Evolutionary conservation across 1,140 invertebrate genomes (phyloP), one percentile per base, ranked within the genome.

Genomic region (Cyphomyrmex costatus): DNA sequence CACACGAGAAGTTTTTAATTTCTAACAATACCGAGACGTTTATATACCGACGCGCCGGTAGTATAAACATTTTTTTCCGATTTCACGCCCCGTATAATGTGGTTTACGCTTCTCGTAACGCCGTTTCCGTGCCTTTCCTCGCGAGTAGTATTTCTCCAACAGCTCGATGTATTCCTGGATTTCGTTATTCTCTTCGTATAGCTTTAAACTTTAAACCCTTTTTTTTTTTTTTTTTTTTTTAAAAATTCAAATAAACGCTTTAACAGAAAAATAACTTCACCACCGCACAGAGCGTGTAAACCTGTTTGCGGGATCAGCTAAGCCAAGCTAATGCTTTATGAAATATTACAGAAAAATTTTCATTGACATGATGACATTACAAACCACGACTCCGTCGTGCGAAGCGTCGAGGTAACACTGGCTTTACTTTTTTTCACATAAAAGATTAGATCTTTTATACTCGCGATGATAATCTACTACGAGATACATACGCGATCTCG

Each of bases 41-140:
- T 46, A 27, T 46, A 16, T 27, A 27, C n/a, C 36, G 16, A 30
- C 21, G n/a, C 65, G 12, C 21, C 16, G 24, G 2, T 58, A 8
- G 76, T 19, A 27, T 60, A 21, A 73, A 73, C n/a, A 73, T 56
- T 73, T 73, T 33, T 73, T 49, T 7, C 58, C 58, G 79, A 61
- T 73, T 83, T 83, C 36, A 73, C 66, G 53, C 53, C 53, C 68
- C 79, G 79, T 83, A 24, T 83, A 83, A 83, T 83, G 79, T 14
- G 68, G 68, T 83, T 83, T 73, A 83, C 58, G 19, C 6, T 49
- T 65, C 42, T 49, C 58, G 16, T 60, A 7, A 21, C 79, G 33
- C n/a, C 36, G 21, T 27, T 27, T 27, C 51, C 66, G 19, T 16
- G 12, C 16, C 36, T 71, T 33, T 42, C 51, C 24, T 46, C 51